A percentile compares a stretch with the other conserved stretches of the same genome.
These are phyloP conservation scores for Henricia sp. DNA, from an alignment of 53 echinoderm and acorn worm species.

Conservation along the genomic window DNA sequence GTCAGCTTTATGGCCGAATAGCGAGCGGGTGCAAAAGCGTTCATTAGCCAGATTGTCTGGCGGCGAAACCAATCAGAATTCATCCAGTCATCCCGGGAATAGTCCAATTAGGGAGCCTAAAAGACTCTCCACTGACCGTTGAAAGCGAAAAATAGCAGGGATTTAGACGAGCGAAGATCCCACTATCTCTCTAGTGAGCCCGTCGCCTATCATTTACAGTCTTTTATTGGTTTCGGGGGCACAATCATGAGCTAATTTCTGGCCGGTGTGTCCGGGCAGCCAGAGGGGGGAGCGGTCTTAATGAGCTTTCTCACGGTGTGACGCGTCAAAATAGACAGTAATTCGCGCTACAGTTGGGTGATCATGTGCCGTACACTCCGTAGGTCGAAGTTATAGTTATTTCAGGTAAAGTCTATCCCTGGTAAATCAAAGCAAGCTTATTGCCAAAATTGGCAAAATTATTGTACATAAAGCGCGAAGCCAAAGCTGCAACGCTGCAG, in stretches of 20 bases:
- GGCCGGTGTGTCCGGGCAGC: background rate
- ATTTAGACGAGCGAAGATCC: background rate
- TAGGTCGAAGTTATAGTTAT: too few relatives aligned
- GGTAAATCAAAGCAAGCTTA: too few relatives aligned
- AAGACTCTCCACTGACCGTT: too few relatives aligned
- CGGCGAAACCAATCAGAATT: background rate
- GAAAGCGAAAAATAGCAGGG: background rate
- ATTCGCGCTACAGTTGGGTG: background rate
- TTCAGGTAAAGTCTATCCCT: too few relatives aligned
- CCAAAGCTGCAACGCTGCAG: too few relatives aligned
- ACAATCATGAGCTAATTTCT: background rate
- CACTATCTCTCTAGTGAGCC: background rate
- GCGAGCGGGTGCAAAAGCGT: too few relatives aligned
- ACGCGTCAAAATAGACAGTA: background rate
- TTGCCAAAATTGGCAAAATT: too few relatives aligned
- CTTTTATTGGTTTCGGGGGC: background rate
- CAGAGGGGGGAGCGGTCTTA: background rate
- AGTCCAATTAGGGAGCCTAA: background rate
- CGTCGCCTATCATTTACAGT: background rate
- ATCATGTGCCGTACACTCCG: too few relatives aligned
- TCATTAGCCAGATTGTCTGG: conserved; percentile 3
- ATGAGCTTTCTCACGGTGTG: conserved; percentile 5
- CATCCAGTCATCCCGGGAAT: background rate
- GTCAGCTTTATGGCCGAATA: too few relatives aligned
- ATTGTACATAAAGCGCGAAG: too few relatives aligned